phyloP scores from a whole-genome alignment of 2,888 invertebrate species.

The Polydrusus pterygomalis region DNA sequence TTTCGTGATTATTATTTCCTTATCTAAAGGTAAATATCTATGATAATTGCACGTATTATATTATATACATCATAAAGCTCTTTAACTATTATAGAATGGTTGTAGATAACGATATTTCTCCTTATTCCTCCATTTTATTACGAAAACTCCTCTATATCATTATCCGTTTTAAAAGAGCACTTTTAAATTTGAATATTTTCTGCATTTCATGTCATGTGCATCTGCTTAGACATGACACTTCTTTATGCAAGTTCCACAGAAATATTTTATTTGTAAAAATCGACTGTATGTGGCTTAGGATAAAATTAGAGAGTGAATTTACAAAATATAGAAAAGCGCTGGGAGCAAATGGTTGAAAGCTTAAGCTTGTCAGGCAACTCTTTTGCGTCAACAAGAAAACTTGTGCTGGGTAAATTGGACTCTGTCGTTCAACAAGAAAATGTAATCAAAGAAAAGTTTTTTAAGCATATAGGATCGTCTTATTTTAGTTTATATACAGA shows the following conservation, averaged over 20 bases:
- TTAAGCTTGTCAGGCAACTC: slow-evolving; percentile 29
- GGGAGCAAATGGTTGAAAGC: slow-evolving; percentile 12
- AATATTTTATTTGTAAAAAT: slow-evolving; percentile 24
- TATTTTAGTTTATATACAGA: too few species aligned
- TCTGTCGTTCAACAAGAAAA: neutral
- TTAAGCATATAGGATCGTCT: too few species aligned
- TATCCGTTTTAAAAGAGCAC: neutral
- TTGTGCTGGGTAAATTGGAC: slow-evolving; percentile 1
- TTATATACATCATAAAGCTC: too few species aligned
- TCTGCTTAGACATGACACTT: slow-evolving; percentile 9
- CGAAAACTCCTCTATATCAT: neutral
- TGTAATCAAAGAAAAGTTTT: too few species aligned
- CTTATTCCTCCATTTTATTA: neutral
- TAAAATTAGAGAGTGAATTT: slow-evolving; percentile 32
- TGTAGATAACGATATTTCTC: too few species aligned
- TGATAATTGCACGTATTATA: too few species aligned
- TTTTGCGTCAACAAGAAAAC: slow-evolving; percentile 14
- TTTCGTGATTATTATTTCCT: neutral
- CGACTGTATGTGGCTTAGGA: neutral
- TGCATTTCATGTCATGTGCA: neutral
- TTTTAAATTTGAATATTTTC: slow-evolving; percentile 3
- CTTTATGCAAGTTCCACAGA: slow-evolving; percentile 14
- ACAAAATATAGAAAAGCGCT: slow-evolving; percentile 24
- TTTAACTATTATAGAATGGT: too few species aligned
- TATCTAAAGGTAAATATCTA: too few species aligned